These are phyloP conservation scores for Magallana ariakensis DNA, from an alignment of 1,140 invertebrate genomes.

Conservation along the genomic window DNA sequence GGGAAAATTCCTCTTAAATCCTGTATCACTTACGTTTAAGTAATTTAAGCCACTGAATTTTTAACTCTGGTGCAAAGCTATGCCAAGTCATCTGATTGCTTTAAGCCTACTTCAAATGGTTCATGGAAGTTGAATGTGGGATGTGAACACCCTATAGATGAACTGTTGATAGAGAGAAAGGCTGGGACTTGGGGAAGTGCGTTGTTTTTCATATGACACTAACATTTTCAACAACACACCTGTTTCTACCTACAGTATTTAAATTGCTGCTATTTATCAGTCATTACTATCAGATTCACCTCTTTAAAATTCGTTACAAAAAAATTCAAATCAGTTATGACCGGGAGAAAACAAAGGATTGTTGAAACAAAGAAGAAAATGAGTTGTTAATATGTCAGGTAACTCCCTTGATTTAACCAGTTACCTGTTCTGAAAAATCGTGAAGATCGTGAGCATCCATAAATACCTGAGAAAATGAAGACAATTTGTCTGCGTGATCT, in stretches of 20 bases:
- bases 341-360: constrained; percentile 23
- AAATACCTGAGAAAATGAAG: constrained; percentile 33
- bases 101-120: background rate
- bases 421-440: background rate
- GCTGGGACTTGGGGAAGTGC: background rate
- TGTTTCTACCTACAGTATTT: background rate
- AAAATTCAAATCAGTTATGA: constrained; percentile 39
- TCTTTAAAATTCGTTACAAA: background rate
- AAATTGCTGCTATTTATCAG: background rate
- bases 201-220: constrained; percentile 21
- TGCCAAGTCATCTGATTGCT: constrained; percentile 26
- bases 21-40: too few species aligned
- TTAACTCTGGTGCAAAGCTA: too few species aligned
- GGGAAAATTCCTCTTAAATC: too few species aligned
- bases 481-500: constrained; percentile 17
- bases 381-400: constrained; percentile 19
- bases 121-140: constrained; percentile 23
- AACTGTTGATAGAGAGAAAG: background rate
- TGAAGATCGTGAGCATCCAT: constrained; percentile 2
- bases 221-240: constrained; percentile 28
- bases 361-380: constrained; percentile 3
- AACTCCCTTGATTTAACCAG: constrained; percentile 14
- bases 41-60: too few species aligned
- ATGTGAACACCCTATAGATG: background rate
- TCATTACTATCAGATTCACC: background rate